Percentiles rank a stretch among this genome's conserved stretches.
phyloP scores from a whole-genome alignment of 1,140 invertebrate genomes.

The Zaprionus capensis region DNA sequence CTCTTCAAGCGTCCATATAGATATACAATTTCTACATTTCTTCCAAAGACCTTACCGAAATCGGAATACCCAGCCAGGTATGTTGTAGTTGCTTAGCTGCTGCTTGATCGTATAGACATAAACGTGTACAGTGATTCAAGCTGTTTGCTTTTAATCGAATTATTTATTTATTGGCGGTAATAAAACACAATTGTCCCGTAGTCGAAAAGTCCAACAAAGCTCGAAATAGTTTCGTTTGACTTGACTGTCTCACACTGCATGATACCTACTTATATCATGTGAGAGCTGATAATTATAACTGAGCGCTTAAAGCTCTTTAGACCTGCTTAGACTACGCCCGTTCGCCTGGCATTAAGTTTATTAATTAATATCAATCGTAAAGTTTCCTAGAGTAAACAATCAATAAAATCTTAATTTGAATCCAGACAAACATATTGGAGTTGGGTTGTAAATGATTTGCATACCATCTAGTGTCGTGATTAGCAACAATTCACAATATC shows the following conservation, averaged over 20 bases:
- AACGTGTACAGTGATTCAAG: neutral
- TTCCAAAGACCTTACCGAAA: neutral
- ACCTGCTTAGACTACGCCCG: neutral
- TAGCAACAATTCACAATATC: neutral
- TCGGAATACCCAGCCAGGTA: neutral
- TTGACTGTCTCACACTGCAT: neutral
- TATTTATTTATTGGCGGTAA: constrained; percentile 1
- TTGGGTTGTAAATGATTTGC: neutral
- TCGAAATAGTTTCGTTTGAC: neutral
- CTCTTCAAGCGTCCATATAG: constrained; percentile 24
- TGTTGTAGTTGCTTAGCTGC: neutral
- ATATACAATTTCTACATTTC: constrained; percentile 7
- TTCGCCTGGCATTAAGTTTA: constrained; percentile 34
- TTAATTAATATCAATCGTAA: constrained; percentile 64
- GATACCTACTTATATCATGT: neutral
- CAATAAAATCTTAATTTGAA: neutral
- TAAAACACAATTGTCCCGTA: neutral
- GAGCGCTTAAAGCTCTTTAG: neutral
- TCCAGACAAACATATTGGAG: constrained; percentile 27
- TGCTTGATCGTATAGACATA: neutral
- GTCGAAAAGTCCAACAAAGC: neutral
- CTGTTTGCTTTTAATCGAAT: neutral
- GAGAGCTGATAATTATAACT: constrained; percentile 3
- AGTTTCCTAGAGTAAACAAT: constrained; percentile 57
- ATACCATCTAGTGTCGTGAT: neutral